Conservation (phyloP, 2,888 invertebrate species). For the Drosophila kanekoi region DNA sequence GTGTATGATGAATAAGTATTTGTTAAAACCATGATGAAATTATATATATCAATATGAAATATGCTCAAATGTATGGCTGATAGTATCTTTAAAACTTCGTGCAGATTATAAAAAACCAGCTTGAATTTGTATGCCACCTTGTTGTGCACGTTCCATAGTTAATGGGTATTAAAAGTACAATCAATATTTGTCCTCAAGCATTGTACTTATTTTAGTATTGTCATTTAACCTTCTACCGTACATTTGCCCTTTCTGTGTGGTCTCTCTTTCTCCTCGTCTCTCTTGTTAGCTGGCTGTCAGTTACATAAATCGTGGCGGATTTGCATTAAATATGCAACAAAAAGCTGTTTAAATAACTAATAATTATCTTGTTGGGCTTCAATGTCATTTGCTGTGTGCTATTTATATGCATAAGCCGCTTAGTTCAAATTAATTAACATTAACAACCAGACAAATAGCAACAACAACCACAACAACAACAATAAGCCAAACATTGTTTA, state of each 20-base stretch:
- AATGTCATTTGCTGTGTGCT: conserved; percentile 60
- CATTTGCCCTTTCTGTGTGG: neutral
- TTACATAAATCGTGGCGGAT: conserved; percentile 64
- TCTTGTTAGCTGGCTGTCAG: conserved; percentile 23
- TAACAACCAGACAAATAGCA: conserved; percentile 53
- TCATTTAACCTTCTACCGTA: conserved; percentile 16
- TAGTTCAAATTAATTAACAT: conserved; percentile 78
- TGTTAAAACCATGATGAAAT: too few relatives aligned
- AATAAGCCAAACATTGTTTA: conserved; percentile 17
- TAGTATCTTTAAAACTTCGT: too few relatives aligned
- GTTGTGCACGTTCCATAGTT: neutral
- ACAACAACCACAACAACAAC: conserved; percentile 11
- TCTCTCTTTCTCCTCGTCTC: neutral
- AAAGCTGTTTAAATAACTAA: conserved; percentile 79
- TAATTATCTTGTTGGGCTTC: conserved; percentile 76
- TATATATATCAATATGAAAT: too few relatives aligned
- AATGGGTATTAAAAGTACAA: conserved; percentile 35
- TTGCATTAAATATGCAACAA: conserved; percentile 69
- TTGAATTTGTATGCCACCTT: neutral
- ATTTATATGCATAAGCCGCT: conserved; percentile 76
- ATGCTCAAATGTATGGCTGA: too few relatives aligned
- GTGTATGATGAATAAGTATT: too few relatives aligned
- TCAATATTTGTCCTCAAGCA: conserved; percentile 56
- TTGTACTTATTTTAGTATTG: conserved; percentile 41
- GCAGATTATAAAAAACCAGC: too few relatives aligned